phyloP scores from a whole-genome alignment of 2,797 vertebrate species.

The Coracias cyanogaster region DNA sequence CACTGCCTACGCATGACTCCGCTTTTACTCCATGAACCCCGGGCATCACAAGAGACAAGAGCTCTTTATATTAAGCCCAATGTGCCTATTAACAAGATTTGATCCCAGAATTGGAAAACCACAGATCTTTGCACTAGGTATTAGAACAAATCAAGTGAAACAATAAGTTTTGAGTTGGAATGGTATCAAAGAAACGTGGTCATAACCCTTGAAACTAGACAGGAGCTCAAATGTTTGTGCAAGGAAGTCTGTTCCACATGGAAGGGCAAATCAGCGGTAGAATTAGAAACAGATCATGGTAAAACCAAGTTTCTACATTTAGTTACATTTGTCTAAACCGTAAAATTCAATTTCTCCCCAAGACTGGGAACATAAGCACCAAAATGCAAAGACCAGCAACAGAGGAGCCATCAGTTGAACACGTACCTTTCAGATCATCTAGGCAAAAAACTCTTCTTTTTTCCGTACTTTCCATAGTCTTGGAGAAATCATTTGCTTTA shows the following conservation, averaged over 20 bases:
- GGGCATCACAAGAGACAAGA: background rate
- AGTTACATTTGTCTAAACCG: background rate
- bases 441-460: constrained; percentile 31
- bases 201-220: background rate
- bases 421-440: constrained; percentile 41
- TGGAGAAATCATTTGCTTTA: background rate
- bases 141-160: background rate
- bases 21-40: background rate
- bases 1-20: background rate
- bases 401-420: background rate
- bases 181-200: background rate
- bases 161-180: background rate
- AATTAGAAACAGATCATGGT: background rate
- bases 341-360: background rate
- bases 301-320: background rate
- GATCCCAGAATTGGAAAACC: background rate
- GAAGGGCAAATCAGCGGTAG: background rate
- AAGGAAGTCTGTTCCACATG: background rate
- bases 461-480: background rate
- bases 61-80: background rate
- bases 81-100: background rate
- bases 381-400: background rate
- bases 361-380: background rate
- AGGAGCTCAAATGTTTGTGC: background rate
- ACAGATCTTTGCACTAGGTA: background rate